These are phyloP conservation scores for Ochropacha duplaris DNA, from an alignment of 2,888 invertebrate genomes.

Conservation along the genomic window DNA sequence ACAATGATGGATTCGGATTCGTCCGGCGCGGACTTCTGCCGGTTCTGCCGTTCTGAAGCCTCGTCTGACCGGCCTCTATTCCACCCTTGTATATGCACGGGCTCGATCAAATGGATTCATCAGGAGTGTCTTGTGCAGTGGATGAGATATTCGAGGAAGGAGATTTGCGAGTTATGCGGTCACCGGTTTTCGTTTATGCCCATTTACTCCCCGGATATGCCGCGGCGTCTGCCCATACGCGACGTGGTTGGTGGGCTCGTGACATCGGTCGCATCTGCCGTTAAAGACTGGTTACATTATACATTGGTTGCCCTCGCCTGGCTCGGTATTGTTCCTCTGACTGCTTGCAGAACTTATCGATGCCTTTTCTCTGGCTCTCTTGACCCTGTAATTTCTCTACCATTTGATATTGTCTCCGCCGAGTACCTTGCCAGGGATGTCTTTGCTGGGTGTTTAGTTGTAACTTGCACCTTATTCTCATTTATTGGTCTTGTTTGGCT, in stretches of 20 bases:
- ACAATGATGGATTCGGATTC: conserved; percentile 76
- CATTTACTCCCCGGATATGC: conserved; percentile 99
- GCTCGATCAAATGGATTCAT: conserved; percentile 99
- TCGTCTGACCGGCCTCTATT: conserved; percentile 95
- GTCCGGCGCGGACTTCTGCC: conserved; percentile 94
- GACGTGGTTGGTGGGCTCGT: conserved; percentile 96
- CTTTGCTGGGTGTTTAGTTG: conserved; percentile 98
- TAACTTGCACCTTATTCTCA: conserved; percentile 96
- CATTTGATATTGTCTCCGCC: conserved; percentile 95
- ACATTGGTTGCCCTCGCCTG: conserved; percentile 98
- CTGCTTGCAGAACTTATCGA: conserved; percentile 97
- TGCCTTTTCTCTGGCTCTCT: conserved; percentile 96
- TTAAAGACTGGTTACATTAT: conserved; percentile 98
- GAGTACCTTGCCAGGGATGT: conserved; percentile 97
- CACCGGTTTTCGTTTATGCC: conserved; percentile 99
- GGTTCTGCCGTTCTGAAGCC: conserved; percentile 98
- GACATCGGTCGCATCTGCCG: conserved; percentile 94
- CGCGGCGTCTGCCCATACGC: conserved; percentile 95
- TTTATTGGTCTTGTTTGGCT: conserved; percentile 99
- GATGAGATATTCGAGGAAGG: conserved; percentile 99
- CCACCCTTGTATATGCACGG: conserved; percentile 99
- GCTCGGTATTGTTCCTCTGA: conserved; percentile 97
- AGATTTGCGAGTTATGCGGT: conserved; percentile 98
- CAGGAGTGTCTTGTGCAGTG: conserved; percentile 99
- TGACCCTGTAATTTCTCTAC: conserved; percentile 92